Evolutionary conservation across 2,113 vertebrate species (phyloP), one percentile per base, ranked within the genome.

Genomic region (Hystrix cristata): DNA sequence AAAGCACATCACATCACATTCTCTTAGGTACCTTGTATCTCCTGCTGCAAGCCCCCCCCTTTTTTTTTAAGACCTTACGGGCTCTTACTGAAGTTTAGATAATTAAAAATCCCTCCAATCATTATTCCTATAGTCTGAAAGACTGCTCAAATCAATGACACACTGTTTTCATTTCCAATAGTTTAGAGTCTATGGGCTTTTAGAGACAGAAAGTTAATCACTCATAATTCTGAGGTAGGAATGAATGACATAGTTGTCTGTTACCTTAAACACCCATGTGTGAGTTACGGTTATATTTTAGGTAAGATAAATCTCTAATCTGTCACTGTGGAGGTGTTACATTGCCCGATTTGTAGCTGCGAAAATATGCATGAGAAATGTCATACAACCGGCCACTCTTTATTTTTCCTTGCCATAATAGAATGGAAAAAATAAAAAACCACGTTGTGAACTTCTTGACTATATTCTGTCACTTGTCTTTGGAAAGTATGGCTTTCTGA

Each of bases 201-300:
- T 79, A 84, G 87, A 97, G 60, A 71, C 74, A 93, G 3, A 87
- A 65, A 90, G 93, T 62, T 95, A 97, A 97, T 95, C 95, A 97
- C 62, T 96, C 90, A 96, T 3, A 60, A 96, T 96, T 98, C 97
- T 94, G 29, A 95, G 74, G 95, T 93, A 74, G 97, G 96, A 97
- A 96, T 96, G 89, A 98, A 97, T 97, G 72, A 92, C 92, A 85
- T 97, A 89, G 93, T 87, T 95, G 83, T 93, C 67, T 92, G 90
- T 96, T 96, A 10, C 57, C 91, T 16, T 94, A 89, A 91, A 89
- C 95, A 82, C 67, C 69, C 93, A 97, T 46, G 48, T 27, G 43
- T 60, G 85, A 67, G 87, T 55, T 86, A 83, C 57, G 90, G 48
- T 34, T 86, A 4, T 0, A 19, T 84, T 96, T 95, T 91, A 96